Evolutionary conservation across 2,113 vertebrate genomes (phyloP).

Genomic region (Paramormyrops kingsleyae): DNA sequence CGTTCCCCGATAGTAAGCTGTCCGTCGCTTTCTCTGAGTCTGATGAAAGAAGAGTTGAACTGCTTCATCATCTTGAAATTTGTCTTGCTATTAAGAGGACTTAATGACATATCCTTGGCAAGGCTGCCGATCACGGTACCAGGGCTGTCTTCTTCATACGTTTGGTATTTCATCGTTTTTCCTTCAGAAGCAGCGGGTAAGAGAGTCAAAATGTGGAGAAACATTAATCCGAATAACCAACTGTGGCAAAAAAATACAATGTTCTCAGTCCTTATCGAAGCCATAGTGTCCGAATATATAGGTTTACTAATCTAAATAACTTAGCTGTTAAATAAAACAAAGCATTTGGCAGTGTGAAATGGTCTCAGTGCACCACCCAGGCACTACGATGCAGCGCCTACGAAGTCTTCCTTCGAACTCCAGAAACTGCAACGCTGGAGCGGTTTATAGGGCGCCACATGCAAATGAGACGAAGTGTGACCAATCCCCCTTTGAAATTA

Average conservation of each 20-base stretch:
- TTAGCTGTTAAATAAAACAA: slow-evolving; percentile 30
- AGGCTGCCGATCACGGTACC: slow-evolving; percentile 89
- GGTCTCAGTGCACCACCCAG: slow-evolving; percentile 36
- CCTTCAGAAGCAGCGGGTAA: slow-evolving; percentile 47
- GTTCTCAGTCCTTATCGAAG: slow-evolving; percentile 24
- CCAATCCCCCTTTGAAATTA: slow-evolving; percentile 53
- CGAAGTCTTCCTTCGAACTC: slow-evolving; percentile 36
- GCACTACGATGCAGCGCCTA: background rate
- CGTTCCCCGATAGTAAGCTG: slow-evolving; percentile 85
- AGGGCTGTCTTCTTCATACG: slow-evolving; percentile 83
- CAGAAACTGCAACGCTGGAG: slow-evolving; percentile 57
- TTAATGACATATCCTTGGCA: slow-evolving; percentile 77
- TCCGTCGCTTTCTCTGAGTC: slow-evolving; percentile 83
- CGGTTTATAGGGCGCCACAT: slow-evolving; percentile 81
- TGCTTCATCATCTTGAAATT: slow-evolving; percentile 93
- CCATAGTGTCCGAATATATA: slow-evolving; percentile 35
- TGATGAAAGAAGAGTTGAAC: slow-evolving; percentile 86
- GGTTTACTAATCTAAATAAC: slow-evolving; percentile 27
- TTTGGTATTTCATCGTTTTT: slow-evolving; percentile 86
- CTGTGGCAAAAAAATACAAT: slow-evolving; percentile 48
- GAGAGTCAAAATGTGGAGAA: slow-evolving; percentile 32
- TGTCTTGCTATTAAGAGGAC: slow-evolving; percentile 61
- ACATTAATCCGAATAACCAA: slow-evolving; percentile 44
- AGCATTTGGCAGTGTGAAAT: slow-evolving; percentile 14
- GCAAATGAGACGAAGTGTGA: slow-evolving; percentile 75